A percentile compares a stretch with the other conserved stretches of the same genome.
These are phyloP conservation scores for Nannobrachium achirus DNA, from an alignment of 2,113 vertebrate species.

Conservation along the genomic window DNA sequence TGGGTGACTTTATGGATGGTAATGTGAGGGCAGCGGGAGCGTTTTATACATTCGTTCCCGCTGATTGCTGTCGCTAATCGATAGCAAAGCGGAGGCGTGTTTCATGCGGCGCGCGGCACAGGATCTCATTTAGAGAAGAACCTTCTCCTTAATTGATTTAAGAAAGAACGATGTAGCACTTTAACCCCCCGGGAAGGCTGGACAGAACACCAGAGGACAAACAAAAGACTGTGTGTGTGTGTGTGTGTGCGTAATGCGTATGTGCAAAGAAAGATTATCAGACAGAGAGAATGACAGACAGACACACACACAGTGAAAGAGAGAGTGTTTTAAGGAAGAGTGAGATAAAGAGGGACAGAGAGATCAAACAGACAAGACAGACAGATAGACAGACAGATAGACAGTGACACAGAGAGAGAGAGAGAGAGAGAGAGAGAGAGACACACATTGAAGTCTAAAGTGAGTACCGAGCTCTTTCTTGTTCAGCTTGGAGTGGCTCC, in stretches of 20 bases:
- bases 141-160: not conserved
- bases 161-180: not conserved
- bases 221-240: not conserved
- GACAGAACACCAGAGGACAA: not conserved
- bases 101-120: not conserved
- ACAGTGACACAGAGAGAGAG: too few species aligned
- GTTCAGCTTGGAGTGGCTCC: conserved; percentile 30
- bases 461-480: conserved; percentile 32
- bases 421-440: too few species aligned
- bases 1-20: too few species aligned
- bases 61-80: not conserved
- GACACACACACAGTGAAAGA: not conserved
- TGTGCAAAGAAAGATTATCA: not conserved
- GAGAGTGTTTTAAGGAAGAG: not conserved
- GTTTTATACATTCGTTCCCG: not conserved
- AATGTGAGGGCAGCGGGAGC: not conserved
- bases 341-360: not conserved
- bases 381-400: too few species aligned
- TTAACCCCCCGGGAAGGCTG: not conserved
- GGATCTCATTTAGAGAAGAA: conserved; percentile 4
- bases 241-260: too few species aligned
- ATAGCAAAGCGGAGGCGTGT: not conserved
- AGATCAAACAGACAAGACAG: too few species aligned
- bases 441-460: not conserved
- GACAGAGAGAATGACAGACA: not conserved